A percentile compares a stretch with the other conserved stretches of the same genome.
Conservation (phyloP, 2,113 vertebrate species). For the Nothoprocta pentlandii region DNA sequence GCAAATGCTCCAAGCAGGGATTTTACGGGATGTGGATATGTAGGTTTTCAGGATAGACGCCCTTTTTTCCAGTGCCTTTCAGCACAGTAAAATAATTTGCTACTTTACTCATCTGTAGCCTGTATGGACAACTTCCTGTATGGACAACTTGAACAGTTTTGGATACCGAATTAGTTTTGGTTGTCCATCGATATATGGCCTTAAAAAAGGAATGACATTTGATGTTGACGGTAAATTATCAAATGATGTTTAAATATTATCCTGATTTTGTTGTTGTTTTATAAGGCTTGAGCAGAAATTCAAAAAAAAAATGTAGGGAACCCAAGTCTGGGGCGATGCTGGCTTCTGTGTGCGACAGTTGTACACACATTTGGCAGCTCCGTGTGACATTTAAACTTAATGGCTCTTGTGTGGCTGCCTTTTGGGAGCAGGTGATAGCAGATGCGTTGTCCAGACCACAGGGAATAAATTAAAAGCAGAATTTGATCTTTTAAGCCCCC, state of each 20-base stretch:
- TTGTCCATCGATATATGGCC: background rate
- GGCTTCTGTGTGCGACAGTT: background rate
- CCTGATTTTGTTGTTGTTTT: background rate
- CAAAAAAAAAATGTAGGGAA: background rate
- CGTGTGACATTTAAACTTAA: rapidly evolving
- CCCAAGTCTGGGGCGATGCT: background rate
- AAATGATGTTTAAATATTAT: background rate
- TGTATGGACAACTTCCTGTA: background rate
- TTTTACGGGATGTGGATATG: background rate
- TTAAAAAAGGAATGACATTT: background rate
- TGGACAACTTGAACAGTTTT: background rate
- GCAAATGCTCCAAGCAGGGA: background rate
- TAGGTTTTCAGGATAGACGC: background rate
- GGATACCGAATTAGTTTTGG: background rate
- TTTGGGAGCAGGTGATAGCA: background rate
- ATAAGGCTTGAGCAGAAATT: background rate
- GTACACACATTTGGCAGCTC: background rate
- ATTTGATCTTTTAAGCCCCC: background rate
- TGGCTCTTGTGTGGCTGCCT: background rate
- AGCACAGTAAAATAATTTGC: background rate
- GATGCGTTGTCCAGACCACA: background rate
- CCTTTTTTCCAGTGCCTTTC: background rate
- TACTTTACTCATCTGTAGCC: background rate
- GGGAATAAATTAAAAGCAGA: background rate
- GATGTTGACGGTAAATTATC: background rate